Evolutionary conservation across 2,797 vertebrate species (phyloP).

Genomic region (Cossypha niveicapilla): DNA sequence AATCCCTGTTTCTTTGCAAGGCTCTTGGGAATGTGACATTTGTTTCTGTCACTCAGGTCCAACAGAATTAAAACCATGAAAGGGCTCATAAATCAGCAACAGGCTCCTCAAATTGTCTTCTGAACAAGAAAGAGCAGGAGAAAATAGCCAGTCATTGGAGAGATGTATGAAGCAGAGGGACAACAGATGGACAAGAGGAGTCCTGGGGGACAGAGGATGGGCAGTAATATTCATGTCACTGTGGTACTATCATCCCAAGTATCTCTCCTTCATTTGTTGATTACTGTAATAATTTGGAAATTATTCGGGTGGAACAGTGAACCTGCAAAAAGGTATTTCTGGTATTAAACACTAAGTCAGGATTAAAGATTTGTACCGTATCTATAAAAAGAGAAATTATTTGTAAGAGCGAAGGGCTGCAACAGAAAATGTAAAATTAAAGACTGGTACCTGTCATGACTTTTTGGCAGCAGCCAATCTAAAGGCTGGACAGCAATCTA

Average conservation of each 20-base stretch:
- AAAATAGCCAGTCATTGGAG: neutral
- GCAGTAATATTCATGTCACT: neutral
- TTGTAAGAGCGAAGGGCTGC: neutral
- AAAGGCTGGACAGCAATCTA: neutral
- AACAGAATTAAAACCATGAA: neutral
- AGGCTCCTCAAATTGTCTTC: neutral
- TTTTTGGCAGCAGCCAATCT: neutral
- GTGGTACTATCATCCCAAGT: neutral
- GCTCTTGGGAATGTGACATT: neutral
- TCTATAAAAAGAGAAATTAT: neutral
- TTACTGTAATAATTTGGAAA: neutral
- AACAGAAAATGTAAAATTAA: neutral
- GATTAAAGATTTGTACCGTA: neutral
- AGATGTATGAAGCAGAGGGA: neutral
- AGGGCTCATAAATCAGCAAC: neutral
- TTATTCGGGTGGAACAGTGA: neutral
- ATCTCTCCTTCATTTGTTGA: neutral
- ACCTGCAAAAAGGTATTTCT: neutral
- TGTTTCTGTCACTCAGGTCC: conserved; percentile 21
- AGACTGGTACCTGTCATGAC: neutral
- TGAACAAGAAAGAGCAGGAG: neutral
- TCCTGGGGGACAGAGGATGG: neutral
- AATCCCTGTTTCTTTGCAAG: neutral
- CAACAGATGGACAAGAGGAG: neutral
- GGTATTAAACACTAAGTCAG: neutral